Evolutionary conservation across 2,113 vertebrate species (phyloP), one percentile per base, ranked within the genome.

Genomic region (Callospermophilus lateralis): DNA sequence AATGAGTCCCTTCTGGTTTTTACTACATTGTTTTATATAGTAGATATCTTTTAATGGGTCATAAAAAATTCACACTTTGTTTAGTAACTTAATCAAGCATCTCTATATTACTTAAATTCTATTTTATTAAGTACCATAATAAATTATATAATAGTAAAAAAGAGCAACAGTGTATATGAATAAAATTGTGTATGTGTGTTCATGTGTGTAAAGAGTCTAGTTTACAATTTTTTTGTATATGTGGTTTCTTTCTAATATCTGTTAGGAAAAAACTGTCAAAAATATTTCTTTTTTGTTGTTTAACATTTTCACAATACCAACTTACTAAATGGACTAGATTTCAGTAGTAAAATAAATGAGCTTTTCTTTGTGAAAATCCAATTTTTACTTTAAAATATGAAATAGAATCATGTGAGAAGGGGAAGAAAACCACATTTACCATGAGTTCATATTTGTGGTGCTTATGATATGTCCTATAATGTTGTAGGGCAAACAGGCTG

Each of bases 341-440:
- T 90, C 19, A 34, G 6, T n/a, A 45, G 3, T 55, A 12, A 73
- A 79, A 84, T 84, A 39, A 88, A n/a, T 68, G 37, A 74, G 0
- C 19, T 4, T 65, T 55, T 4, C 1, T 2, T 3, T 86, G 20
- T 24, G 37, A 70, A 77, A 78, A 63, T 74, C 24, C 15, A 15
- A 1, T 8, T 32, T 84, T 84, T 81, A 70, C 28, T 53, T 37
- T 55, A 20, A 55, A 72, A 78, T 0, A 45, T 45, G 24, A 90
- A n/a, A 6, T 48, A 48, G 34, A 79, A 1, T 6, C 22, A 8
- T 8, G 19, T 45, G 22, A 76, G 13, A 90, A 70, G 9, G 8
- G 2, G 19, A 0, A 45, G 22, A 0, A 32, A 61, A 15, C 3
- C 77, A n/a, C 20, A 2, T 61, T 55, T 42, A 37, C 1, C 61